Evolutionary conservation across 64 coral and sea anemone species (phyloP), one percentile per base, ranked within the genome.

Genomic region (Anthopleura sola): DNA sequence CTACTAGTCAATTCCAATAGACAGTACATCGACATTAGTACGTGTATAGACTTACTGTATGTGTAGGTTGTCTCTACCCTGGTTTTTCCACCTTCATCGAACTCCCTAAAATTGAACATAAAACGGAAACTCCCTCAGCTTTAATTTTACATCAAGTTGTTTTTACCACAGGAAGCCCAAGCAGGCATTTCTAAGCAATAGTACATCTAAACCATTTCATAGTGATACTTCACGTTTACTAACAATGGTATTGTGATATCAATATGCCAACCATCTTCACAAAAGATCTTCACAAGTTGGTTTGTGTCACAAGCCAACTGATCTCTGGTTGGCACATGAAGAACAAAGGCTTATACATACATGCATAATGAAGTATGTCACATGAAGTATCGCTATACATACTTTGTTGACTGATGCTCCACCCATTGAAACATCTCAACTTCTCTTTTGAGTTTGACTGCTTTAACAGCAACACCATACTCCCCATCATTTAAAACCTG

Each of bases 381-480:
- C n/a, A n/a, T n/a, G n/a, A n/a, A n/a, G n/a, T n/a, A n/a, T n/a
- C n/a, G n/a, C n/a, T n/a, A n/a, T n/a, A 28, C 53, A 64, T 90
- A 99, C 97, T 82, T 92, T 2, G 90, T 92, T n/a, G 84, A 89
- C 29, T 86, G 87, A 78, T 99, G 90, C 31, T 99, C 97, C 34
- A 99, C 90, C 97, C 97, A 99, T 49, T 99, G 97, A 28, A 90
- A 95, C 97, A 99, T 99, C 51, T 99, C 93, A 66, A 95, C 97
- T 32, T 88, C 85, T 88, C 97, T 54, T 85, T 78, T 87, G 23
- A 99, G 81, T 47, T 95, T 99, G 10, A 88, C 90, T 40, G 97
- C 97, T 84, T 81, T 87, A 32, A 95, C 85, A 51, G 93, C 97
- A 51, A 99, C 83, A 6, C 87, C 85, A 69, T 95, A 99, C 1